Percentiles rank a stretch among this genome's conserved stretches.
Conservation (phyloP, 2,797 vertebrate genomes). For the Oreortyx pictus region DNA sequence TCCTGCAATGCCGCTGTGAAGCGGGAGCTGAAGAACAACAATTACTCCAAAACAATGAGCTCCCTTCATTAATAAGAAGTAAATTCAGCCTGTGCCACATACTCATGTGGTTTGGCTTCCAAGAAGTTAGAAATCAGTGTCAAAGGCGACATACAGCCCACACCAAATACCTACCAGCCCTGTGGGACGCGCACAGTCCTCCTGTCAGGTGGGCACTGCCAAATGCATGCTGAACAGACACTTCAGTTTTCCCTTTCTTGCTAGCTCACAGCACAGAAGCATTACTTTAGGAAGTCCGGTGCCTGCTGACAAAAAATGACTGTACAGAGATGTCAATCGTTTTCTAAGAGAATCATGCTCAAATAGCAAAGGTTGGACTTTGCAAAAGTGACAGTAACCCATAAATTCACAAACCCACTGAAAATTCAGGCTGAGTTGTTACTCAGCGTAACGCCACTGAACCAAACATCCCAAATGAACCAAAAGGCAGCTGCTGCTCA, state of each 20-base stretch:
- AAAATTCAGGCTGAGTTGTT: neutral
- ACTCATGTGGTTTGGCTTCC: conserved; percentile 36
- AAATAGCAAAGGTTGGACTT: neutral
- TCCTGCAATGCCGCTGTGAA: neutral
- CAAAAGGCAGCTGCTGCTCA: neutral
- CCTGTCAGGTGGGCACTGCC: neutral
- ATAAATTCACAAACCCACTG: neutral
- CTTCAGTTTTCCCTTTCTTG: neutral
- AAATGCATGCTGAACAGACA: neutral
- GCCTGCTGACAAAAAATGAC: neutral
- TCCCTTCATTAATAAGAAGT: conserved; percentile 24
- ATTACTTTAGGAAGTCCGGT: neutral
- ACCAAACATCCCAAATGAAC: neutral
- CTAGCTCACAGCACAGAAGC: neutral
- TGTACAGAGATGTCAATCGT: neutral
- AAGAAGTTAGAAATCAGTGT: neutral
- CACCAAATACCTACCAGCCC: conserved; percentile 33
- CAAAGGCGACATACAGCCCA: neutral
- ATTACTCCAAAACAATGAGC: neutral
- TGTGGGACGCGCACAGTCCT: conserved; percentile 28
- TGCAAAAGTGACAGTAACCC: neutral
- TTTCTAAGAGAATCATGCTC: neutral
- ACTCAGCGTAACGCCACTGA: too few relatives aligned
- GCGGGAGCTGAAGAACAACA: conserved; percentile 6
- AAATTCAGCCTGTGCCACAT: neutral